A percentile compares a stretch with the other conserved stretches of the same genome.
Evolutionary conservation across 2,888 invertebrate species (phyloP).

Genomic region (Lasiommata megera): DNA sequence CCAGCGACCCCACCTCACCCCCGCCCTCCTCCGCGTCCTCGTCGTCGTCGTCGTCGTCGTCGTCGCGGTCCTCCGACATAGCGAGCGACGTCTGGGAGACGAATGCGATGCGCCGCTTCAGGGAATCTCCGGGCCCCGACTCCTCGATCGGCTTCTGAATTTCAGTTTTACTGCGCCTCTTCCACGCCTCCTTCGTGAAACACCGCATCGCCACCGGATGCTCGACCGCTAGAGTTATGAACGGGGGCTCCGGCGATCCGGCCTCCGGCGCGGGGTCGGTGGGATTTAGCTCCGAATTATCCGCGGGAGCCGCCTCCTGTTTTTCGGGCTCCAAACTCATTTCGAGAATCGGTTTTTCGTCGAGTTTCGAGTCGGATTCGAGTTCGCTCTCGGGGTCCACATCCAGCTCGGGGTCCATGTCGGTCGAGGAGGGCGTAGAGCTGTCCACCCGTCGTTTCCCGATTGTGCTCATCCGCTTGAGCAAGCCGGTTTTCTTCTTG

Average conservation of each 20-base stretch:
- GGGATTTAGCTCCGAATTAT: background rate
- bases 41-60: constrained; percentile 70
- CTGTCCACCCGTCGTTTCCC: constrained; percentile 60
- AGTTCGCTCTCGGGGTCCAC: constrained; percentile 19
- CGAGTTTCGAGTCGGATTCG: constrained; percentile 18
- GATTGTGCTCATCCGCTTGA: constrained; percentile 69
- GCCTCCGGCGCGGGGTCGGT: constrained; percentile 31
- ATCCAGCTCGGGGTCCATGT: constrained; percentile 25
- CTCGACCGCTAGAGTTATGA: constrained; percentile 67
- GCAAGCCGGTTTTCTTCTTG: constrained; percentile 61
- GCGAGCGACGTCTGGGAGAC: constrained; percentile 77
- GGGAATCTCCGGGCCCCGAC: constrained; percentile 68
- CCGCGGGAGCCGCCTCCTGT: constrained; percentile 1
- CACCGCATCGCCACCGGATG: constrained; percentile 77
- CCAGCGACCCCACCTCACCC: constrained; percentile 73
- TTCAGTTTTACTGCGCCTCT: constrained; percentile 55
- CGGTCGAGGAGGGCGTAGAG: constrained; percentile 40
- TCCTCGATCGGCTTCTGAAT: constrained; percentile 71
- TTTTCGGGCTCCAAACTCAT: constrained; percentile 12
- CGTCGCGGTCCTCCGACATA: constrained; percentile 77
- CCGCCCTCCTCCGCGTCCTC: constrained; percentile 58
- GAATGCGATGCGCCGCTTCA: constrained; percentile 76
- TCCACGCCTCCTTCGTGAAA: constrained; percentile 80
- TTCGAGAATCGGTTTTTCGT: constrained; percentile 9
- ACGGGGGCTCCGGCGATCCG: constrained; percentile 46